phyloP scores from a whole-genome alignment of 1,140 invertebrate species.

The Drosophila varians region DNA sequence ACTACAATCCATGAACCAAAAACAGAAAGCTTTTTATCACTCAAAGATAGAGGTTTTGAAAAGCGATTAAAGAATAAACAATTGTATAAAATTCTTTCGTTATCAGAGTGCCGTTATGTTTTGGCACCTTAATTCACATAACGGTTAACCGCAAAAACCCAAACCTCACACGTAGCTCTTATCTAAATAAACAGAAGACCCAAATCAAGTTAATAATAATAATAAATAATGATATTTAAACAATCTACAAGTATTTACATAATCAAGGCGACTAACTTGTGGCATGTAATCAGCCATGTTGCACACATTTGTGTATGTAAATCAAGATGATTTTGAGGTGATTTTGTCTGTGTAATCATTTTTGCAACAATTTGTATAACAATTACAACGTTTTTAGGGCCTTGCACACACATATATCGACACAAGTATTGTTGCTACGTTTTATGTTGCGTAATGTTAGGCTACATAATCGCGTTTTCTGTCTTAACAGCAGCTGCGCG shows the following conservation, averaged over 20 bases:
- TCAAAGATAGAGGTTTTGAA: background rate
- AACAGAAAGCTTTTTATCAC: constrained; percentile 3
- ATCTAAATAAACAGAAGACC: constrained; percentile 25
- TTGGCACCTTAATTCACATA: constrained; percentile 36
- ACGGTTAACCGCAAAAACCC: constrained; percentile 5
- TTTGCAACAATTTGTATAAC: constrained; percentile 66
- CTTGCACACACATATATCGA: constrained; percentile 19
- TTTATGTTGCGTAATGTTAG: constrained; percentile 81
- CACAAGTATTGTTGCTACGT: constrained; percentile 26
- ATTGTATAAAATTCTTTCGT: constrained; percentile 18
- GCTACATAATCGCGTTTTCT: constrained; percentile 72
- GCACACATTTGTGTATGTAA: constrained; percentile 36
- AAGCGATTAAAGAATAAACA: constrained; percentile 20
- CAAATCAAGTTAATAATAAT: background rate
- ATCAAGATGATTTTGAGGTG: constrained; percentile 18
- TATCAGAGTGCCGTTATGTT: constrained; percentile 21
- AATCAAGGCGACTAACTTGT: constrained; percentile 1
- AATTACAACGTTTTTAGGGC: constrained; percentile 37
- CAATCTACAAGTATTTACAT: constrained; percentile 14
- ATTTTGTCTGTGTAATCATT: constrained; percentile 54
- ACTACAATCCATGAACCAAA: background rate
- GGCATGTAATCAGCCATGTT: constrained; percentile 18
- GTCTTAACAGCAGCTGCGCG: constrained; percentile 48
- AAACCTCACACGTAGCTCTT: constrained; percentile 22
- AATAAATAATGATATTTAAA: background rate